phyloP scores from a whole-genome alignment of 2,797 vertebrate genomes.

The Anguilla pacifica region DNA sequence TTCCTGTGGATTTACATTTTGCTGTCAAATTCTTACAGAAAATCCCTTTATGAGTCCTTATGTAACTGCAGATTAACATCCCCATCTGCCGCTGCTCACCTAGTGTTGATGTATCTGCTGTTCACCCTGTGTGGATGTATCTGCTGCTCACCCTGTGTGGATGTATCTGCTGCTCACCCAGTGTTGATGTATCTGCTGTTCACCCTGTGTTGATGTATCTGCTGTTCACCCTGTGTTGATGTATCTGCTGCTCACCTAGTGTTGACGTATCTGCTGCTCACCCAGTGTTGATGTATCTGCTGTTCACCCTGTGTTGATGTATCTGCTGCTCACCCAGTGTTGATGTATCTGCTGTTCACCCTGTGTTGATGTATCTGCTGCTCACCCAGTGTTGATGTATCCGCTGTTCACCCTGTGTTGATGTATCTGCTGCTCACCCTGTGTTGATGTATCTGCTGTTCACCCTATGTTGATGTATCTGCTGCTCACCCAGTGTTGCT shows the following conservation, averaged over 20 bases:
- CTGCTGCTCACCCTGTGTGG: conserved; percentile 52
- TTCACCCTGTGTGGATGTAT: conserved; percentile 81
- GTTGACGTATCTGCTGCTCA: conserved; percentile 57
- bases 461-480: no score
- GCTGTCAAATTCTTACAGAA: background rate
- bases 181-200: conserved; percentile 72
- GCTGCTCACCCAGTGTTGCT: conserved; percentile 78
- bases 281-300: conserved; percentile 80
- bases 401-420: conserved; percentile 52
- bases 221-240: conserved; percentile 78
- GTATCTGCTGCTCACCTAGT: conserved; percentile 61
- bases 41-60: background rate
- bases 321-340: conserved; percentile 76
- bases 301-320: conserved; percentile 37
- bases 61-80: background rate
- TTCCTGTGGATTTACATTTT: background rate
- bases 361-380: no score
- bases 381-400: conserved; percentile 81
- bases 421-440: conserved; percentile 72
- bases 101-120: conserved; percentile 59
- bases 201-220: no score
- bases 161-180: conserved; percentile 72
- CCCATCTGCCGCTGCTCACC: conserved; percentile 68
- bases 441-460: conserved; percentile 72
- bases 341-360: conserved; percentile 67